Evolutionary conservation across 2,113 vertebrate species (phyloP).

Genomic region (Sminthopsis crassicaudata): DNA sequence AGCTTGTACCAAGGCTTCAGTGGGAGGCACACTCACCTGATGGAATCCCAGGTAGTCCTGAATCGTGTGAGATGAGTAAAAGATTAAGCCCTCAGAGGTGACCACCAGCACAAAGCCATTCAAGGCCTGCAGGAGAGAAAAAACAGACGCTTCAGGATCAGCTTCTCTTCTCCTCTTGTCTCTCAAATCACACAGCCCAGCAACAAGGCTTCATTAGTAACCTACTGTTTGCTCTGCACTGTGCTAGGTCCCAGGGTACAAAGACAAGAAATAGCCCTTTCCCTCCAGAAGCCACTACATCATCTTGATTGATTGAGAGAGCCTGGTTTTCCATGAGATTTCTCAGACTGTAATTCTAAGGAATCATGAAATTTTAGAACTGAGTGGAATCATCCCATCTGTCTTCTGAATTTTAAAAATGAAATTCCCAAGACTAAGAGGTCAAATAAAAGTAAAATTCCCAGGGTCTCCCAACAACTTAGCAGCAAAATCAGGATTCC

Average conservation of each 20-base stretch:
- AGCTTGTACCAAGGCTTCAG: background rate
- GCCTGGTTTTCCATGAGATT: background rate
- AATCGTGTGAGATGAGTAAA: slow-evolving; percentile 86
- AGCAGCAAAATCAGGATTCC: background rate
- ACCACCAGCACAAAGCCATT: slow-evolving; percentile 86
- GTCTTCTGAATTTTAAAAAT: background rate
- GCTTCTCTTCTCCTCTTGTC: background rate
- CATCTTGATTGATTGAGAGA: background rate
- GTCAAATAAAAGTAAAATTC: background rate
- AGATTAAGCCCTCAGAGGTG: slow-evolving; percentile 84
- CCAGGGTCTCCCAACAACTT: background rate
- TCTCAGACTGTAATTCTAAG: background rate
- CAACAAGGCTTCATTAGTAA: background rate
- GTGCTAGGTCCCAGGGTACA: background rate
- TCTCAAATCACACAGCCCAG: background rate
- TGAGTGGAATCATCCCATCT: background rate
- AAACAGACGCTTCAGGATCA: background rate
- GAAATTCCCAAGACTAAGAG: background rate
- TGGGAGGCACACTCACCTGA: slow-evolving; percentile 80
- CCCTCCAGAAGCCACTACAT: background rate
- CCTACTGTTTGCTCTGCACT: background rate
- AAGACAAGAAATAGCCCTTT: background rate
- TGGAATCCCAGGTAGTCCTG: slow-evolving; percentile 89
- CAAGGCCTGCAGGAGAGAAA: slow-evolving; percentile 80
- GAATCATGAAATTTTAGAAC: background rate